phyloP scores from a whole-genome alignment of 1,140 invertebrate genomes.

The Drosophila nasuta region DNA sequence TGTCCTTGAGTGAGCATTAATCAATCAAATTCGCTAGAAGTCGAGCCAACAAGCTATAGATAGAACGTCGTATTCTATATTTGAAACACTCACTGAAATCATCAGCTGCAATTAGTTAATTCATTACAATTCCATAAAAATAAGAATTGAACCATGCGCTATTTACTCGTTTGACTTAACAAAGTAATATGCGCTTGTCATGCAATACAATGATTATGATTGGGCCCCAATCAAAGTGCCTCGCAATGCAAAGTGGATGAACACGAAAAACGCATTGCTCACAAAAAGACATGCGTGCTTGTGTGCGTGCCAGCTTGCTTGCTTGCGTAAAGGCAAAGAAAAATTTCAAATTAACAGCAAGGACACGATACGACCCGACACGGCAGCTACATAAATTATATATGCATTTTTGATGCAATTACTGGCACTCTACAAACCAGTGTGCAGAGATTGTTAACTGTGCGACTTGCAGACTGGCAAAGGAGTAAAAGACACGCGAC shows the following conservation, averaged over 20 bases:
- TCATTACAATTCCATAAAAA: slow-evolving; percentile 51
- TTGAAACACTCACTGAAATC: slow-evolving; percentile 34
- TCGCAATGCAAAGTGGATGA: slow-evolving; percentile 16
- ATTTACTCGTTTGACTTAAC: slow-evolving; percentile 69
- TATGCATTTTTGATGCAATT: slow-evolving; percentile 6
- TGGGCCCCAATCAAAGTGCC: slow-evolving; percentile 35
- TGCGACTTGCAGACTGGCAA: background rate
- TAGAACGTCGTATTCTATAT: slow-evolving; percentile 35
- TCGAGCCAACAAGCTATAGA: slow-evolving; percentile 51
- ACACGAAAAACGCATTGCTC: slow-evolving; percentile 9
- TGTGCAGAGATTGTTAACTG: slow-evolving; percentile 13
- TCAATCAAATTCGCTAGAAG: slow-evolving; percentile 48
- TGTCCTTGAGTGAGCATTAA: slow-evolving; percentile 44
- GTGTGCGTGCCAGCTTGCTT: background rate
- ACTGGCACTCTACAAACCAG: slow-evolving; percentile 5
- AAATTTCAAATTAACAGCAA: slow-evolving; percentile 7
- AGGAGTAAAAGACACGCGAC: slow-evolving; percentile 2
- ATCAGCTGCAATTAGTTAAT: slow-evolving; percentile 65
- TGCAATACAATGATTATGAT: slow-evolving; percentile 73
- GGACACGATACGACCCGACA: background rate
- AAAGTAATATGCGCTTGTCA: slow-evolving; percentile 71
- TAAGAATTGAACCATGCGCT: slow-evolving; percentile 39
- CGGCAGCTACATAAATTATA: slow-evolving; percentile 2
- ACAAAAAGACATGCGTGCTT: background rate
- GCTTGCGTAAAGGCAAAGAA: background rate